phyloP scores from a whole-genome alignment of 2,888 invertebrate species.

The Himalopsyche tibetana region DNA sequence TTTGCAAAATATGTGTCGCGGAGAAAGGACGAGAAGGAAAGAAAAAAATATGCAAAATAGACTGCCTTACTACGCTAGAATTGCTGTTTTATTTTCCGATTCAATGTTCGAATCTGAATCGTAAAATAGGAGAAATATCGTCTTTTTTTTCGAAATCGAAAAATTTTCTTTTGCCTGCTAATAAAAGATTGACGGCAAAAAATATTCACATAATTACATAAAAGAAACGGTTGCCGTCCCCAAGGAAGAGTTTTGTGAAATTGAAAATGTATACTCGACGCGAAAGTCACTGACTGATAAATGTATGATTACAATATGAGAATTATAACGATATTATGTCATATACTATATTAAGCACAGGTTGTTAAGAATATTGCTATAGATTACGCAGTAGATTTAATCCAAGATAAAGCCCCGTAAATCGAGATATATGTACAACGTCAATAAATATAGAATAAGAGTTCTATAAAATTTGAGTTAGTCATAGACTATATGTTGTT shows the following conservation, averaged over 20 bases:
- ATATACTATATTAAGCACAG: no score
- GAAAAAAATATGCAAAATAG: neutral
- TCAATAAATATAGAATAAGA: no score
- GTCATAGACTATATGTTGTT: no score
- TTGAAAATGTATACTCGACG: neutral
- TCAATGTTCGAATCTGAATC: neutral
- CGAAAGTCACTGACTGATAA: neutral
- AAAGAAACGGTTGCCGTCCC: neutral
- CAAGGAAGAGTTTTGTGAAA: neutral
- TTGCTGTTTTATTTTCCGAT: conserved; percentile 9
- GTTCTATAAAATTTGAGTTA: no score
- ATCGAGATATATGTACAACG: no score
- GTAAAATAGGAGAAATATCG: neutral
- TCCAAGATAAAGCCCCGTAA: no score
- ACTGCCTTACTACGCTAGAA: neutral
- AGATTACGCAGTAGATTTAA: no score
- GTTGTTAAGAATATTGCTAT: no score
- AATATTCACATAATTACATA: conserved; percentile 17
- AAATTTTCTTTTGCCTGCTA: neutral
- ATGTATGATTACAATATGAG: no score
- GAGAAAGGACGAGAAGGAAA: neutral
- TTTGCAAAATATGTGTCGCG: neutral
- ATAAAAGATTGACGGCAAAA: conserved; percentile 40
- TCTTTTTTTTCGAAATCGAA: no score
- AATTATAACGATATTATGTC: no score